Evolutionary conservation across 2,888 invertebrate genomes (phyloP).

Genomic region (Zaprionus lineosus): DNA sequence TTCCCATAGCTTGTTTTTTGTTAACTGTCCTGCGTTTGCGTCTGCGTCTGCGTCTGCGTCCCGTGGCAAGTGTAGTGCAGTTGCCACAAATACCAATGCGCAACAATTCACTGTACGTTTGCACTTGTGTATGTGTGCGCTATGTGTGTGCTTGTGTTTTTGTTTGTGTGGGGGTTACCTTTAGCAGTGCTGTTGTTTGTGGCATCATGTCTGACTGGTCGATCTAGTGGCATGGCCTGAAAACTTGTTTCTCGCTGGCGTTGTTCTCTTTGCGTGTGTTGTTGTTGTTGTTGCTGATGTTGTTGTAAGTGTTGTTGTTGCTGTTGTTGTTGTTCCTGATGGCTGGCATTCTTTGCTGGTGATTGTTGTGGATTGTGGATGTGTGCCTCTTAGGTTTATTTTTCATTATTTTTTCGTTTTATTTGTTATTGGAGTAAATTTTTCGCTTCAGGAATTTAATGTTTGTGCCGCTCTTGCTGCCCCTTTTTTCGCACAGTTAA

Average conservation of each 20-base stretch:
- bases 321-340: too few relatives aligned
- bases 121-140: constrained; percentile 3
- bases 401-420: constrained; percentile 26
- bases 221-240: constrained; percentile 69
- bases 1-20: constrained; percentile 40
- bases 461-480: constrained; percentile 54
- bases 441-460: constrained; percentile 76
- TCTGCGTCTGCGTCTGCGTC: constrained; percentile 25
- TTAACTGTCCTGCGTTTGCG: constrained; percentile 35
- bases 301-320: constrained; percentile 33
- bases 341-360: constrained; percentile 71
- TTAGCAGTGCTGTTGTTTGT: constrained; percentile 42
- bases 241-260: constrained; percentile 65
- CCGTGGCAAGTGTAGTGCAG: constrained; percentile 45
- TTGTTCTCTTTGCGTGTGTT: constrained; percentile 51
- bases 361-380: constrained; percentile 54
- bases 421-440: constrained; percentile 71
- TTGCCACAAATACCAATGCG: constrained; percentile 37
- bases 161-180: constrained; percentile 64
- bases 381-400: constrained; percentile 40
- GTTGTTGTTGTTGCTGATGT: constrained; percentile 22
- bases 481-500: constrained; percentile 68
- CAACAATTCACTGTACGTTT: not conserved
- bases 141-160: constrained; percentile 7
- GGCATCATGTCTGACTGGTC: constrained; percentile 68